A percentile compares a stretch with the other conserved stretches of the same genome.
Evolutionary conservation across 2,888 invertebrate species (phyloP).

Genomic region (Papilio demoleus): DNA sequence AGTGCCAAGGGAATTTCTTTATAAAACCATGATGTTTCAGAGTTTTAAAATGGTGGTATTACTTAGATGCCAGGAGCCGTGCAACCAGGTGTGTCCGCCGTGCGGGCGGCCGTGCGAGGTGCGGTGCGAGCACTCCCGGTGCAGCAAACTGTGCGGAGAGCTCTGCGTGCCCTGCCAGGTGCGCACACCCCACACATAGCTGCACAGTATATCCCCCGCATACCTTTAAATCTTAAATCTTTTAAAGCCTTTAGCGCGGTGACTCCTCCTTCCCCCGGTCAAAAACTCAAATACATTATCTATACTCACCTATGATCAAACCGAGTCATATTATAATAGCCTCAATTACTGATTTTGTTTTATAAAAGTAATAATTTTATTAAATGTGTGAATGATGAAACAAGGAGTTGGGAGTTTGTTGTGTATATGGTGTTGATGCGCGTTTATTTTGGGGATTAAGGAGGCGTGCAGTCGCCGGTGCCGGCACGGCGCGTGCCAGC

Average conservation of each 20-base stretch:
- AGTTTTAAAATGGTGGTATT: not conserved
- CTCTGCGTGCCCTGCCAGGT: constrained; percentile 80
- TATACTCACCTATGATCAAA: too few relatives aligned
- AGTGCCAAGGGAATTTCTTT: not conserved
- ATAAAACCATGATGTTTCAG: too few relatives aligned
- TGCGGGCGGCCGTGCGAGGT: constrained; percentile 77
- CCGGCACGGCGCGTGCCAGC: constrained; percentile 74
- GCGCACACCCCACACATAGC: constrained; percentile 17
- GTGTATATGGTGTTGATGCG: not conserved
- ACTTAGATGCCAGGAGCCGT: constrained; percentile 78
- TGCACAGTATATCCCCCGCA: not conserved
- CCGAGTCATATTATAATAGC: too few relatives aligned
- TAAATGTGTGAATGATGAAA: too few relatives aligned
- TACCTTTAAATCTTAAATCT: too few relatives aligned
- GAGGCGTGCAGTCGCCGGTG: constrained; percentile 74
- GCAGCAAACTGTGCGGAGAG: constrained; percentile 76
- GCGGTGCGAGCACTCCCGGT: constrained; percentile 80
- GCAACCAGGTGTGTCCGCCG: constrained; percentile 83
- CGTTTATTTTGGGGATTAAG: constrained; percentile 48
- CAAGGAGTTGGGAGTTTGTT: too few relatives aligned
- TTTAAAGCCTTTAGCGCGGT: too few relatives aligned
- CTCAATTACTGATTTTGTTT: too few relatives aligned
- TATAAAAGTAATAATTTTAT: too few relatives aligned
- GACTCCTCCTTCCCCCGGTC: too few relatives aligned
- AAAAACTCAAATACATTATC: too few relatives aligned